Evolutionary conservation across 1,140 invertebrate genomes (phyloP).

Genomic region (Globodera ellingtonae): DNA sequence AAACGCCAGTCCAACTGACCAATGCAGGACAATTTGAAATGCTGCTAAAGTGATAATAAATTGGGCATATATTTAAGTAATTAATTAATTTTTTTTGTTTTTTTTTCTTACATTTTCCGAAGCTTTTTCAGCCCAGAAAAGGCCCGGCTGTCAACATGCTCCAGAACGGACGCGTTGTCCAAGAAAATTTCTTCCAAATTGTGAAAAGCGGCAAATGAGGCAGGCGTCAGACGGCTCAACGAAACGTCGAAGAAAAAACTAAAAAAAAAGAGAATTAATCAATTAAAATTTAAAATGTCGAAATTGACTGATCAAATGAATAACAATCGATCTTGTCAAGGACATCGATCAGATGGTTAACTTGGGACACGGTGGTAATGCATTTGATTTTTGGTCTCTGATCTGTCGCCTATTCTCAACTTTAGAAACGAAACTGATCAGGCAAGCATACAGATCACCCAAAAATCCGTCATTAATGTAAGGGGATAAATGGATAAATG

Average conservation of each 20-base stretch:
- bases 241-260: slow-evolving; percentile 12
- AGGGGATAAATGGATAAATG: too few species aligned
- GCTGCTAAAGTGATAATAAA: slow-evolving; percentile 37
- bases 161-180: slow-evolving; percentile 37
- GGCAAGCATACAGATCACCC: too few species aligned
- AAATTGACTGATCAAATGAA: too few species aligned
- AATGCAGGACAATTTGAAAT: slow-evolving; percentile 51
- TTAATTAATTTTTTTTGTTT: slow-evolving; percentile 19
- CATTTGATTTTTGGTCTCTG: too few species aligned
- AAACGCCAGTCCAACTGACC: slow-evolving; percentile 28
- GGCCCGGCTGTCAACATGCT: slow-evolving; percentile 36
- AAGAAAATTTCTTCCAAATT: slow-evolving; percentile 28
- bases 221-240: not conserved
- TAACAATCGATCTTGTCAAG: too few species aligned
- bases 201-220: slow-evolving; percentile 1
- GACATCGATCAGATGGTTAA: too few species aligned
- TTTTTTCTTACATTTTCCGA: slow-evolving; percentile 46
- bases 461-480: too few species aligned
- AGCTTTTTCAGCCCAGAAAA: slow-evolving; percentile 36
- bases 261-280: not conserved
- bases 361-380: too few species aligned
- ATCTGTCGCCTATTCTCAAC: too few species aligned
- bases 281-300: not conserved
- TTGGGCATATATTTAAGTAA: not conserved
- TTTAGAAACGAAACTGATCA: too few species aligned